phyloP scores from a whole-genome alignment of 92 coral and sea anemone genomes.

The Hydrozoanthus gracilis region DNA sequence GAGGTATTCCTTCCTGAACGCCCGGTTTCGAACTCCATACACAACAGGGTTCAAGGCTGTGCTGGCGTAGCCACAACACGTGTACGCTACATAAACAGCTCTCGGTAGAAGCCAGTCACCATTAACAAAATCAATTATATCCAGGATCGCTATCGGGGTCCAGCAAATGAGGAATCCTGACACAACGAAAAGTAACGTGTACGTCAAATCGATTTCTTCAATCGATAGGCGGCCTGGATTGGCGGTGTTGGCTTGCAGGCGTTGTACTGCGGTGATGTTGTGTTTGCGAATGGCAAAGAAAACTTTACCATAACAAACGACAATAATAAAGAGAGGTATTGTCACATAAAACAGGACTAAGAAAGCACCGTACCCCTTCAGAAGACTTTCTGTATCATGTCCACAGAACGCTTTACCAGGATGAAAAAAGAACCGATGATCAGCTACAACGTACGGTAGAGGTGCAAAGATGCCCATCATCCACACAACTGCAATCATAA shows the following conservation, averaged over 20 bases:
- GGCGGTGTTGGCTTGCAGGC: not conserved
- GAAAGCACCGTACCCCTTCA: no score
- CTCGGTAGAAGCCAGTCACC: no score
- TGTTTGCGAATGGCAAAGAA: conserved; percentile 66
- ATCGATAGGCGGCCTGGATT: conserved; percentile 46
- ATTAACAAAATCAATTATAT: no score
- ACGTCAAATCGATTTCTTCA: conserved; percentile 61
- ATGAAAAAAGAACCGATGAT: conserved; percentile 67
- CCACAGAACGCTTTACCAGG: conserved; percentile 72
- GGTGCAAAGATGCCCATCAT: no score
- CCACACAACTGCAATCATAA: no score
- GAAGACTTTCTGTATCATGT: conserved; percentile 58
- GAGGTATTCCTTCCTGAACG: no score
- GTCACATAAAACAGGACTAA: no score
- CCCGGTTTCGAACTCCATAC: no score
- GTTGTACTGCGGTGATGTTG: conserved; percentile 23
- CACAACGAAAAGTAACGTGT: conserved; percentile 31
- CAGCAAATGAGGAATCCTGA: conserved; percentile 21
- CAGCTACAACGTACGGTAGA: not conserved
- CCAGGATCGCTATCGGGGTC: no score
- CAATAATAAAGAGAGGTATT: conserved; percentile 34
- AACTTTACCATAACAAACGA: conserved; percentile 61
- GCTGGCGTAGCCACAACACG: no score
- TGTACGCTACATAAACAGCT: not conserved
- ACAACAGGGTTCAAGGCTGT: no score